Evolutionary conservation across 2,797 vertebrate species (phyloP).

Genomic region (Sciurus vulgaris): DNA sequence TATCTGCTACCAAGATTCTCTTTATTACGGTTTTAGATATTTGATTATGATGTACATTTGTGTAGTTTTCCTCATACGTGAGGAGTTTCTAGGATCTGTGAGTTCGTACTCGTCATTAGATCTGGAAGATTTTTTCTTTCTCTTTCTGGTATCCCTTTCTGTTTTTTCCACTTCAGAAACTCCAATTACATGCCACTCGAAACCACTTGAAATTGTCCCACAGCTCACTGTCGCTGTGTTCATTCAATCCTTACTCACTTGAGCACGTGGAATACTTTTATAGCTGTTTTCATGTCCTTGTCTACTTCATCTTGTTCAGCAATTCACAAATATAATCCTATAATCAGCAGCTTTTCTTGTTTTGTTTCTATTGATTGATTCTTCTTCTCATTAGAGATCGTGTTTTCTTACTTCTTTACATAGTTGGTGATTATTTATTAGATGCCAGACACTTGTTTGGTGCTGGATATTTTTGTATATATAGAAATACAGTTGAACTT

Average conservation of each 20-base stretch:
- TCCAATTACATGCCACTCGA: background rate
- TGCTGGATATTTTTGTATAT: conserved; percentile 29
- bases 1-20: background rate
- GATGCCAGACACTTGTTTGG: background rate
- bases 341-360: background rate
- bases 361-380: background rate
- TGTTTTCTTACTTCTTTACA: conserved; percentile 46
- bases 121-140: background rate
- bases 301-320: background rate
- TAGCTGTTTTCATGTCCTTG: background rate
- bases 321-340: background rate
- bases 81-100: background rate
- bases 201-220: background rate
- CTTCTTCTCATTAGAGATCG: background rate
- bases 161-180: background rate
- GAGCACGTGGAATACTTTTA: background rate
- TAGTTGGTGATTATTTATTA: background rate
- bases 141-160: background rate
- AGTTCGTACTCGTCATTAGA: background rate
- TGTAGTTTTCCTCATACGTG: background rate
- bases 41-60: background rate
- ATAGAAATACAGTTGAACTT: conserved; percentile 2
- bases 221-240: background rate
- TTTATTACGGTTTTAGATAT: background rate
- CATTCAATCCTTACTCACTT: background rate